Conservation (phyloP, 2,888 invertebrate genomes). For the Terebella lapidaria region DNA sequence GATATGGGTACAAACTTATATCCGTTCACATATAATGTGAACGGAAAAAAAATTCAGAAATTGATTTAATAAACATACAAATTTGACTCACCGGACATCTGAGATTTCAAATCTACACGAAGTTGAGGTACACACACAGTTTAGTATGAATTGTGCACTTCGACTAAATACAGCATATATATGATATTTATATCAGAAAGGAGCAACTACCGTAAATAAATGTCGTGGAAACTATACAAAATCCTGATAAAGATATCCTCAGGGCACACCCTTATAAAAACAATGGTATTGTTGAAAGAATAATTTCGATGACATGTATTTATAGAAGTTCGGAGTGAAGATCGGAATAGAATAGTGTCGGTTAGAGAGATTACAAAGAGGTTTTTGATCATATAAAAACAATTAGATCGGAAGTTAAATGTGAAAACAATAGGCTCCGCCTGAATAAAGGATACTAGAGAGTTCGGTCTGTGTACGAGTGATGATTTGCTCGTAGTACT, state of each 20-base stretch:
- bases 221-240: not conserved
- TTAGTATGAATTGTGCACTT: too few relatives aligned
- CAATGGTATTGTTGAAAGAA: too few relatives aligned
- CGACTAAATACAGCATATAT: too few relatives aligned
- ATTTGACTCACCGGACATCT: not conserved
- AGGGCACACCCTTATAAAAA: too few relatives aligned
- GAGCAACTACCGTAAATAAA: too few relatives aligned
- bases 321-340: not conserved
- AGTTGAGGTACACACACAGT: not conserved
- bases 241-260: not conserved
- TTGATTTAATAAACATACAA: not conserved
- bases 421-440: not conserved
- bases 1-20: too few relatives aligned
- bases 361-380: too few relatives aligned
- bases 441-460: conserved; percentile 26
- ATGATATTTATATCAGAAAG: too few relatives aligned
- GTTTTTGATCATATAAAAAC: too few relatives aligned
- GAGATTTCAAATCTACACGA: not conserved
- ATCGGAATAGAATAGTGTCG: not conserved
- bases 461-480: conserved; percentile 36
- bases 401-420: not conserved
- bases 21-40: too few relatives aligned
- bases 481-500: conserved; percentile 41
- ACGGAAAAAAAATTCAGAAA: not conserved
- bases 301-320: too few relatives aligned